Evolutionary conservation across 2,797 vertebrate species (phyloP), one percentile per base, ranked within the genome.

Genomic region (Aeoliscus strigatus): DNA sequence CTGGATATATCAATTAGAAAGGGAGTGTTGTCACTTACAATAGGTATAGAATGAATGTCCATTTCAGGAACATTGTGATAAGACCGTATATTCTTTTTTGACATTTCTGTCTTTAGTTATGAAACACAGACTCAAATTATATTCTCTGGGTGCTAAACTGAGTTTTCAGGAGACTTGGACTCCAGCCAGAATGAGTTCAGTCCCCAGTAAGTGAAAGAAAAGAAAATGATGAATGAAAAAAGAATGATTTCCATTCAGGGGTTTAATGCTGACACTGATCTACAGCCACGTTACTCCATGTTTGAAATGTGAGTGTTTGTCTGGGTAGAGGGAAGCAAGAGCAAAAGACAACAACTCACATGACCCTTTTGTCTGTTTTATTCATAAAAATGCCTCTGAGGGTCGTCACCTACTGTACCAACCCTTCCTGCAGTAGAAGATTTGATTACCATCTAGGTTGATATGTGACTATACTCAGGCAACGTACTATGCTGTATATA

Each of bases 241-340:
- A 64, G 70, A 80, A 52, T 82, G 57, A 80, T 82, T 77, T 79
- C 68, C 79, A 75, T 81, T 78, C 70, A 82, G 73, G 66, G 73
- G 74, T 65, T 41, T 58, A 66, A 74, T 52, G 41, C 71, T 75
- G 60, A 58, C 42, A 43, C 71, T 69, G 77, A 80, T 77, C n/a
- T n/a, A n/a, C n/a, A n/a, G n/a, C 71, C 78, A 77, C 68, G 63
- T 62, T 55, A 56, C 42, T 32, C 30, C 16, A 13, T 69, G 69
- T 76, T 47, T 70, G 66, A 77, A 72, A 72, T 45, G 60, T 57
- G 56, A 21, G 18, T n/a, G n/a, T n/a, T n/a, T n/a, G n/a, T n/a
- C n/a, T n/a, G n/a, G n/a, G n/a, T n/a, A n/a, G n/a, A n/a, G n/a
- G n/a, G n/a, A n/a, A n/a, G n/a, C n/a, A n/a, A n/a, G n/a, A n/a